These are phyloP conservation scores for Danio tinwini DNA, from an alignment of 2,797 vertebrate genomes.

Conservation along the genomic window DNA sequence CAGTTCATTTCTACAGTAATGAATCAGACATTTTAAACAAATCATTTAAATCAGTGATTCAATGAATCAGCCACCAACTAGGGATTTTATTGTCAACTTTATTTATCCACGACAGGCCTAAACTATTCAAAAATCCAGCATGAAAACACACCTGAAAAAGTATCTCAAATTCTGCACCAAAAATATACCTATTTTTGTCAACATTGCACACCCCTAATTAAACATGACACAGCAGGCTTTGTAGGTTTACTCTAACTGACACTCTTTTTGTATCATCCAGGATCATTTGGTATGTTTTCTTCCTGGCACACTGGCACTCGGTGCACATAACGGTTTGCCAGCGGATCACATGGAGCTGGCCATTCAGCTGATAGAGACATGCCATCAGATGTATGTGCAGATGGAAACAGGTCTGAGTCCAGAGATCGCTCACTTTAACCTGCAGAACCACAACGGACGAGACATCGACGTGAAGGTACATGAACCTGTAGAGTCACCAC, in stretches of 20 bases:
- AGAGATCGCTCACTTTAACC: constrained; percentile 91
- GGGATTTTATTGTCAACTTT: no score
- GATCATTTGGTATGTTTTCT: constrained; percentile 98
- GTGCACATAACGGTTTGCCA: constrained; percentile 88
- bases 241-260: neutral
- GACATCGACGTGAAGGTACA: constrained; percentile 91
- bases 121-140: no score
- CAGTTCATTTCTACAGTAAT: no score
- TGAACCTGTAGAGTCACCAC: neutral
- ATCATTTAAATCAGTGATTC: no score
- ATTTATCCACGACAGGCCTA: no score
- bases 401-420: constrained; percentile 96
- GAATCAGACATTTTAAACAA: no score
- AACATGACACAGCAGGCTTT: neutral
- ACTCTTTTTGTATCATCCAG: constrained; percentile 68
- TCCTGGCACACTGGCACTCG: constrained; percentile 92
- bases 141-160: no score
- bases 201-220: no score
- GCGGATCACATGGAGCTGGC: constrained; percentile 93
- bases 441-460: constrained; percentile 72
- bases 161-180: no score
- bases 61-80: no score
- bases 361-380: constrained; percentile 88
- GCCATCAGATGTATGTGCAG: constrained; percentile 95
- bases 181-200: no score